Base-by-base conservation (phyloP, 2,113 vertebrate genomes). In the Hydrochoerus hydrochaeris region DNA sequence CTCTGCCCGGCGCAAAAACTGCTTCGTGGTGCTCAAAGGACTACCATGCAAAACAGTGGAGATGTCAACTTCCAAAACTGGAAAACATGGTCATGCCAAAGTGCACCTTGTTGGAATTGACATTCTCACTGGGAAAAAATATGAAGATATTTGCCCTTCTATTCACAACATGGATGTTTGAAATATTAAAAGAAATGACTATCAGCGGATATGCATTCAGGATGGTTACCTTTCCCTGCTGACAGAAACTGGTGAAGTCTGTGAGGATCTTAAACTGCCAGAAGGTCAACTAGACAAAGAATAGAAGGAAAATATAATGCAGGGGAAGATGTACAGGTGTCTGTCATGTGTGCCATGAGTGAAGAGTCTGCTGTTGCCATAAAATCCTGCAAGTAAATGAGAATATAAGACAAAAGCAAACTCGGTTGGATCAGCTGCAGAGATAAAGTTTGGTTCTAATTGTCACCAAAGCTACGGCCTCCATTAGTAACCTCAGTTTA, bases 161-260 rank as follows among this genome's bases (percentile, higher is more conserved):
- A 99, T 99, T 98, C 99, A 99, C 98, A 99, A 99, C 98, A 99
- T 99, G 99, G 99, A 99, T 98, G 99, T 99, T 95, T 99, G 99
- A 92, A 99, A 99, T 98, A 99, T 99, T 98, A 99, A 99, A 98
- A 99, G 99, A 98, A 99, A 98, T 97, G 99, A 99, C 97, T 99
- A 99, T 98, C 99, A 99, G n/a, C n/a, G n/a, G 98, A 99, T 99
- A 89, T 99, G 99, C 97, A 99, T 99, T 98, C 99, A 98, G 38
- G 99, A 99, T 57, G 99, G 98, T 58, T 99, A 99, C 98, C 99
- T 99, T 97, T 99, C 99, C 98, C 98, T 99, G 98, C 99, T 99
- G 99, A 99, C 98, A 85, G 99, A 99, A 98, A 99, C 99, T 8
- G 99, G 99, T 41, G 99, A 99, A 75, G 99, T 99, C 98, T 99